These are phyloP conservation scores for Chanos chanos DNA, from an alignment of 2,797 vertebrate genomes.

Conservation along the genomic window DNA sequence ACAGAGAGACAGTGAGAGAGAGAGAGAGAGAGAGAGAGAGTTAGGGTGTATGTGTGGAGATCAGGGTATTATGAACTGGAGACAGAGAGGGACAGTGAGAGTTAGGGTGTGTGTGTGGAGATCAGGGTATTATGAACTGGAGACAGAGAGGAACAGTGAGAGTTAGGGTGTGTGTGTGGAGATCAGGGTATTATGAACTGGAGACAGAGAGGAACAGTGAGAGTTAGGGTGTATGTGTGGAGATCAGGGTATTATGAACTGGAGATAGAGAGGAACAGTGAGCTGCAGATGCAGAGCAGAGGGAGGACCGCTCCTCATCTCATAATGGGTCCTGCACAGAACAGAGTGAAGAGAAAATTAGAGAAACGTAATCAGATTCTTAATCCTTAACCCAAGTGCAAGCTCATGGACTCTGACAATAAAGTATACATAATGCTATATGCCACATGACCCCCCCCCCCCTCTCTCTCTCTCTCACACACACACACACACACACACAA, in stretches of 20 bases:
- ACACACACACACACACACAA: no score
- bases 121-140: neutral
- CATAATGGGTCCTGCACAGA: slow-evolving; percentile 19
- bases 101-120: neutral
- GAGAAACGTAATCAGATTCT: neutral
- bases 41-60: neutral
- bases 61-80: neutral
- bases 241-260: neutral
- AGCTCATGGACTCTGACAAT: neutral
- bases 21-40: neutral
- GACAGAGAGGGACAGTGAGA: neutral
- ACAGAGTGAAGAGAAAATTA: neutral
- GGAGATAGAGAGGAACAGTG: neutral
- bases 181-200: neutral
- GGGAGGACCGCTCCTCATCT: slow-evolving; percentile 33
- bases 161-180: no score
- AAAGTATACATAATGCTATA: neutral
- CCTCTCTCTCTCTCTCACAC: no score
- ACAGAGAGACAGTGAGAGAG: neutral
- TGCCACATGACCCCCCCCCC: no score
- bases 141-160: neutral
- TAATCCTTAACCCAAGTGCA: neutral
- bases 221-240: neutral
- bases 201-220: neutral
- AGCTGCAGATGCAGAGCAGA: slow-evolving; percentile 19